Evolutionary conservation across 92 coral and sea anemone species (phyloP).

Genomic region (Palythoa grandis): DNA sequence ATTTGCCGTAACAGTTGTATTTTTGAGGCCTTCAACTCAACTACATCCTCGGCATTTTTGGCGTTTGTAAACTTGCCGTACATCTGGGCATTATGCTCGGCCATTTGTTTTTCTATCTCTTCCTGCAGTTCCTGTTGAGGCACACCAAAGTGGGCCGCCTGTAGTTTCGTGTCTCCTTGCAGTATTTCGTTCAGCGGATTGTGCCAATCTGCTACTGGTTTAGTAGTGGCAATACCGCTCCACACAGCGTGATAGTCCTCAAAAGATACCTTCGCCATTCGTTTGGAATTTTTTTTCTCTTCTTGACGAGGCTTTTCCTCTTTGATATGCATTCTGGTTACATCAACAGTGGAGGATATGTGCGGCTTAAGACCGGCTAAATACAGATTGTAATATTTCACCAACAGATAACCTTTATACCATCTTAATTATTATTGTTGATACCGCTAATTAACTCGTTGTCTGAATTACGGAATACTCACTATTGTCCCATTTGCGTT

Average conservation of each 20-base stretch:
- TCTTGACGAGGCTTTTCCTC: slow-evolving; percentile 22
- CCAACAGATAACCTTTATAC: neutral
- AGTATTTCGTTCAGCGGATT: slow-evolving; percentile 81
- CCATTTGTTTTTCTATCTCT: slow-evolving; percentile 85
- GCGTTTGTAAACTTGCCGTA: slow-evolving; percentile 81
- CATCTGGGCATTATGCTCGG: slow-evolving; percentile 90
- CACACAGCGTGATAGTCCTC: slow-evolving; percentile 92
- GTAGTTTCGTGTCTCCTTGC: slow-evolving; percentile 79
- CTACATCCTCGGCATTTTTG: slow-evolving; percentile 48
- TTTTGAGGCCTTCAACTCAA: slow-evolving; percentile 72
- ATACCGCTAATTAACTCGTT: no score
- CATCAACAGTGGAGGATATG: slow-evolving; percentile 62
- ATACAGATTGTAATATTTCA: neutral
- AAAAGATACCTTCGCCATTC: slow-evolving; percentile 79
- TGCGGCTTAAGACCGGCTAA: slow-evolving; percentile 87
- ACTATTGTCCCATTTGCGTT: no score
- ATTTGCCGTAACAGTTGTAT: slow-evolving; percentile 84
- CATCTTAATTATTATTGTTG: neutral
- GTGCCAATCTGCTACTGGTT: slow-evolving; percentile 60
- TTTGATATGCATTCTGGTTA: slow-evolving; percentile 35
- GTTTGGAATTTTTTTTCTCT: slow-evolving; percentile 42
- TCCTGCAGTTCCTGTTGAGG: slow-evolving; percentile 84
- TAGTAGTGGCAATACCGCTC: slow-evolving; percentile 99
- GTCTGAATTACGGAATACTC: no score
- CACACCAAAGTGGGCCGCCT: slow-evolving; percentile 94